These are phyloP conservation scores for Hydropsyche betteni DNA, from an alignment of 2,888 invertebrate genomes.

Conservation along the genomic window DNA sequence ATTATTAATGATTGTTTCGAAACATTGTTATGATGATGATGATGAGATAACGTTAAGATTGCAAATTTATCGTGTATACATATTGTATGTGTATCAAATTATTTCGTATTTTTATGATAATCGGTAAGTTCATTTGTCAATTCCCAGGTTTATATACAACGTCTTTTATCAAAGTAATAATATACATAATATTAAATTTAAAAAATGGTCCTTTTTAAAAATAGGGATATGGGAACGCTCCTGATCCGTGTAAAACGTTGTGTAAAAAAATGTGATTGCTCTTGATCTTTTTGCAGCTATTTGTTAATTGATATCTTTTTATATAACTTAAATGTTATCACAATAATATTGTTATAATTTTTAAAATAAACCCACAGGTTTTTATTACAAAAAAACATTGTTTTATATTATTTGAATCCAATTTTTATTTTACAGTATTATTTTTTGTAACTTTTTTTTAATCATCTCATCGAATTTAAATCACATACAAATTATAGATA, in stretches of 20 bases:
- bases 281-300: constrained; percentile 46
- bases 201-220: constrained; percentile 27
- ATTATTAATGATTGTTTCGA: neutral
- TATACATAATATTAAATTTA: constrained; percentile 1
- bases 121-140: constrained; percentile 51
- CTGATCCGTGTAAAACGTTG: constrained; percentile 19
- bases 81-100: constrained; percentile 39
- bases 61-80: constrained; percentile 33
- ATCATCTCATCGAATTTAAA: constrained; percentile 29
- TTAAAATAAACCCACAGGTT: constrained; percentile 46
- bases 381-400: constrained; percentile 41
- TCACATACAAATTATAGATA: constrained; percentile 7
- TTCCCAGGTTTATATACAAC: constrained; percentile 47
- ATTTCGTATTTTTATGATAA: constrained; percentile 39
- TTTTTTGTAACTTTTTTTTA: constrained; percentile 14
- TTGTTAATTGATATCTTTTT: constrained; percentile 45
- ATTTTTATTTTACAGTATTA: neutral
- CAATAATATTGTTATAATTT: constrained; percentile 46
- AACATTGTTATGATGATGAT: constrained; percentile 22
- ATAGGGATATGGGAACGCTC: constrained; percentile 37
- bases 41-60: constrained; percentile 25
- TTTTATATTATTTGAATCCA: constrained; percentile 46
- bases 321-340: constrained; percentile 29
- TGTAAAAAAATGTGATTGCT: constrained; percentile 41
- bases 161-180: constrained; percentile 41